phyloP scores from a whole-genome alignment of 2,113 vertebrate genomes.

The Albula glossodonta region DNA sequence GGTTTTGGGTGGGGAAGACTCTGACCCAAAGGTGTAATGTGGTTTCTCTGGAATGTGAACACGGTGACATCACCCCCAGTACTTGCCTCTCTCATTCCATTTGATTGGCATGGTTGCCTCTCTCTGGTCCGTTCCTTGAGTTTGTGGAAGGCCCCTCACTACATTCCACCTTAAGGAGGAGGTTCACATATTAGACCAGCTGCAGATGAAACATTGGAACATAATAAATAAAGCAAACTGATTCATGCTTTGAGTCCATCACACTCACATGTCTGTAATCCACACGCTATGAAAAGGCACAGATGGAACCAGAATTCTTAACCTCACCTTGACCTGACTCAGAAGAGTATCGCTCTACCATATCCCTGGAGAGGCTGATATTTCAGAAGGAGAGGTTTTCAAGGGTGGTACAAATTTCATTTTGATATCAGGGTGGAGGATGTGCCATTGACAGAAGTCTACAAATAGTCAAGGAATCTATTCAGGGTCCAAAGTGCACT shows the following conservation, averaged over 20 bases:
- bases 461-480: conserved; percentile 48
- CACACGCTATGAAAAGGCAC: conserved; percentile 54
- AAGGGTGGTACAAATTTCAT: conserved; percentile 60
- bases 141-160: background rate
- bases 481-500: conserved; percentile 44
- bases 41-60: background rate
- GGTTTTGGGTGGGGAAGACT: background rate
- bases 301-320: conserved; percentile 59
- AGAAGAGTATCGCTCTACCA: conserved; percentile 60
- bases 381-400: conserved; percentile 66
- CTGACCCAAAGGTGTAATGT: background rate
- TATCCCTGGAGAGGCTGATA: conserved; percentile 64
- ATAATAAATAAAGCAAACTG: conserved; percentile 26
- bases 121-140: background rate
- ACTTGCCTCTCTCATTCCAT: background rate
- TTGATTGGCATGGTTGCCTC: background rate
- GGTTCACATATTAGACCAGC: background rate
- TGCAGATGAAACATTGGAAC: background rate
- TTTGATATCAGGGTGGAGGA: conserved; percentile 64
- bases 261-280: conserved; percentile 58
- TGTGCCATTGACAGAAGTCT: conserved; percentile 58
- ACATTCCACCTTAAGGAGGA: background rate
- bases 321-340: conserved; percentile 66
- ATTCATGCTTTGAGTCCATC: conserved; percentile 46
- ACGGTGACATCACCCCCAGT: background rate